Evolutionary conservation across 2,888 invertebrate species (phyloP).

Genomic region (Tortrix viridana): DNA sequence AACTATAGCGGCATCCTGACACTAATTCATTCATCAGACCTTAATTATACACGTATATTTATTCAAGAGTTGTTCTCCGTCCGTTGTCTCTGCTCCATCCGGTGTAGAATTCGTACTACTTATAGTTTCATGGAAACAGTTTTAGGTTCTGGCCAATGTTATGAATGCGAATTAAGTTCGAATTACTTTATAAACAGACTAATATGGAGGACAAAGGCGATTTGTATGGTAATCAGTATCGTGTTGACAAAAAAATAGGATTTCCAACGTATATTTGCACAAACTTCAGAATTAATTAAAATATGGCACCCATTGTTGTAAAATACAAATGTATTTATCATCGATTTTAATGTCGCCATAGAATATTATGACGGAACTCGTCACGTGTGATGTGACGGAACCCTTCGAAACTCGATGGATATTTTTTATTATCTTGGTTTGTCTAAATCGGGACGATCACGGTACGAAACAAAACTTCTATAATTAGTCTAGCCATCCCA

Average conservation of each 20-base stretch:
- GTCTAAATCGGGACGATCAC: too few relatives aligned
- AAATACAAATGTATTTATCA: not conserved
- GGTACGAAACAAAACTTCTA: too few relatives aligned
- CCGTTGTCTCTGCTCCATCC: conserved; percentile 56
- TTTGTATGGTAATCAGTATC: conserved; percentile 11
- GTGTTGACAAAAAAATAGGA: conserved; percentile 10
- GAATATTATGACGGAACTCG: too few relatives aligned
- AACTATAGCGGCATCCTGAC: not conserved
- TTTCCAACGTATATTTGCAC: too few relatives aligned
- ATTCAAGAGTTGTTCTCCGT: conserved; percentile 10
- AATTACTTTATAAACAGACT: conserved; percentile 34
- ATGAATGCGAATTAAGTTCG: conserved; percentile 45
- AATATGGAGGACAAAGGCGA: conserved; percentile 23
- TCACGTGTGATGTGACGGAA: too few relatives aligned
- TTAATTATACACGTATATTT: conserved; percentile 6
- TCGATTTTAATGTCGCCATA: not conserved
- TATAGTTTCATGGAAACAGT: conserved; percentile 61
- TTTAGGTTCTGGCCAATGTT: conserved; percentile 42
- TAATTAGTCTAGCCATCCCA: too few relatives aligned
- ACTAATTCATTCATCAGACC: not conserved
- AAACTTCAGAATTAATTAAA: too few relatives aligned
- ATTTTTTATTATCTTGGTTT: too few relatives aligned
- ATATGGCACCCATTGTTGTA: too few relatives aligned
- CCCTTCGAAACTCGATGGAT: too few relatives aligned
- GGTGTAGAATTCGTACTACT: conserved; percentile 65